Evolutionary conservation across 2,797 vertebrate species (phyloP).

Genomic region (Knipowitschia caucasica): DNA sequence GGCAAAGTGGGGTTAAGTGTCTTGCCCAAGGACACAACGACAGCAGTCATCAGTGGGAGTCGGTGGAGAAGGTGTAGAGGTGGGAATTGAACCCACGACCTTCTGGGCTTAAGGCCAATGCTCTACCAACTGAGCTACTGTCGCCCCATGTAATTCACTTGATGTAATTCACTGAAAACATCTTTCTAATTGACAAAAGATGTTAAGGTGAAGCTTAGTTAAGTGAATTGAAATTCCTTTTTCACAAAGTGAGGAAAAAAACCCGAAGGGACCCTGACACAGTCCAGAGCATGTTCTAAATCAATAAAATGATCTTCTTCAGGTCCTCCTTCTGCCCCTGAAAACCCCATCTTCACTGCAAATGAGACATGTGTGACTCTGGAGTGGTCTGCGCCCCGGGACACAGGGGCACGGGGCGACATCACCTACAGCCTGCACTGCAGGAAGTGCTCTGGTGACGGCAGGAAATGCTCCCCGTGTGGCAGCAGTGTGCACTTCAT

Average conservation of each 20-base stretch:
- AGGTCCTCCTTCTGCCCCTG: constrained; percentile 81
- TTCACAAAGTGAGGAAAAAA: constrained; percentile 5
- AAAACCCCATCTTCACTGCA: constrained; percentile 78
- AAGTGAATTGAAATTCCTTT: neutral
- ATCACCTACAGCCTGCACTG: constrained; percentile 79
- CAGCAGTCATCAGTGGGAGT: no score
- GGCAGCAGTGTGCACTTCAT: constrained; percentile 78
- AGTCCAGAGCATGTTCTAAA: neutral
- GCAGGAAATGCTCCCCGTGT: constrained; percentile 72
- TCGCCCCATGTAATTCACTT: no score
- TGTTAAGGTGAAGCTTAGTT: constrained; percentile 8
- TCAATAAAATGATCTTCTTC: constrained; percentile 5
- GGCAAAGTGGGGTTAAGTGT: no score
- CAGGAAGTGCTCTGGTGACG: constrained; percentile 72
- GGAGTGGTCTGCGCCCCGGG: constrained; percentile 79
- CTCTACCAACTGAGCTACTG: no score
- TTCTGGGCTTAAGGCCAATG: no score
- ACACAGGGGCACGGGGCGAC: constrained; percentile 77
- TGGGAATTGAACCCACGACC: no score
- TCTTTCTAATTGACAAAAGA: constrained; percentile 24
- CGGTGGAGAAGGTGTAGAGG: no score
- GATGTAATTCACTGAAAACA: constrained; percentile 24
- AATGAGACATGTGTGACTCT: constrained; percentile 82
- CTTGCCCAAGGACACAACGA: no score
- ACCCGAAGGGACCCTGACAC: neutral